Conservation (phyloP, 2,888 invertebrate genomes). For the Mythimna lalbum region DNA sequence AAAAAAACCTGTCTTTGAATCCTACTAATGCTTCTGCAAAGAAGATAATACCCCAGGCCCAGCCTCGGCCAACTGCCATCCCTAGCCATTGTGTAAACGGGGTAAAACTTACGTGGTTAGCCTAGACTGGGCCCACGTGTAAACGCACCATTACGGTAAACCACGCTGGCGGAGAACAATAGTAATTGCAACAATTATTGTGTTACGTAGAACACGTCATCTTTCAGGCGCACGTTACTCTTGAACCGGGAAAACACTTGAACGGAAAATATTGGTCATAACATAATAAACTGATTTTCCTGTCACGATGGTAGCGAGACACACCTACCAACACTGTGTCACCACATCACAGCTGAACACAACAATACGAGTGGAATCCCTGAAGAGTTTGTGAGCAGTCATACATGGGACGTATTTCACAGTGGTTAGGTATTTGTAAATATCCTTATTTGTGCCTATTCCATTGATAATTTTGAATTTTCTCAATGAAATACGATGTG, state of each 20-base stretch:
- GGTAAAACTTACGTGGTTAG: no score
- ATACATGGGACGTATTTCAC: not conserved
- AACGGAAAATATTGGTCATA: conserved; percentile 25
- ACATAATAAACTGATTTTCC: conserved; percentile 34
- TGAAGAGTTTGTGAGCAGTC: not conserved
- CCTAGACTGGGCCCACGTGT: no score
- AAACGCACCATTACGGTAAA: not conserved
- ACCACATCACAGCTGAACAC: not conserved
- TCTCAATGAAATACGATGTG: not conserved
- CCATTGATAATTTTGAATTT: not conserved
- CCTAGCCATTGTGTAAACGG: no score
- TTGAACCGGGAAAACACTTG: conserved; percentile 52
- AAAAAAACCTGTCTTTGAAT: no score
- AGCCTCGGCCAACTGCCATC: no score
- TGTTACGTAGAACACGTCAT: conserved; percentile 36
- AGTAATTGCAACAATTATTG: not conserved
- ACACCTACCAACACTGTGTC: conserved; percentile 36
- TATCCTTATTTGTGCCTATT: not conserved
- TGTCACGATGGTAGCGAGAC: conserved; percentile 25
- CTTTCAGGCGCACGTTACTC: conserved; percentile 2
- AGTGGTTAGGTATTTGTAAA: not conserved
- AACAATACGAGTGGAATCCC: not conserved
- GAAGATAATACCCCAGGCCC: no score
- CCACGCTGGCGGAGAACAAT: not conserved
- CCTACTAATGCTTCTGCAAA: no score